phyloP scores from a whole-genome alignment of 2,888 invertebrate species.

The Scrobipalpa atriplicella region DNA sequence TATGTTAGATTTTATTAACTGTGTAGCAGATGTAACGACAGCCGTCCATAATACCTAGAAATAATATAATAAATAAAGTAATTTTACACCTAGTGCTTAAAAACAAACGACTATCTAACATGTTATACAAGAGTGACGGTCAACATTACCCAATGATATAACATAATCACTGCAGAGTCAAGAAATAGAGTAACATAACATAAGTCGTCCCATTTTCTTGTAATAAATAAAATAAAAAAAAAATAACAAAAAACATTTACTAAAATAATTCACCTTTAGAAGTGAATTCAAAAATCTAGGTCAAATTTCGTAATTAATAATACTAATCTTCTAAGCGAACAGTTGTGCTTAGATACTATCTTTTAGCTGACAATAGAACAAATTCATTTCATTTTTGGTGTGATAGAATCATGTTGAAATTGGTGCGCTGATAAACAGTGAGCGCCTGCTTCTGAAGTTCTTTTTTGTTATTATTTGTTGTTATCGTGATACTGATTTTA shows the following conservation, averaged over 20 bases:
- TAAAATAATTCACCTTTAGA: background rate
- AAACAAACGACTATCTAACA: conserved; percentile 1
- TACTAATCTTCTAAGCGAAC: background rate
- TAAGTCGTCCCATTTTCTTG: no score
- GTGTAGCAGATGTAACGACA: no score
- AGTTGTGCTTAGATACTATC: background rate
- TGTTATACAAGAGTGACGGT: conserved; percentile 16
- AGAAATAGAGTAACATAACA: background rate
- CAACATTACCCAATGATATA: conserved; percentile 4
- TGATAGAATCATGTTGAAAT: conserved; percentile 9
- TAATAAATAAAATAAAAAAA: no score
- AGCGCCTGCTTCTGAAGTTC: background rate
- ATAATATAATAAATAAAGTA: no score
- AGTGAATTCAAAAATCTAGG: background rate
- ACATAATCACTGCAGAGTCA: background rate
- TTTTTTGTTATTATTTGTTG: background rate
- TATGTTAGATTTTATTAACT: no score
- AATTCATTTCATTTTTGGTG: background rate
- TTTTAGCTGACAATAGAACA: conserved; percentile 10
- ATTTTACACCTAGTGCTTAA: background rate
- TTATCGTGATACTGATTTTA: background rate
- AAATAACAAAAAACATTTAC: background rate
- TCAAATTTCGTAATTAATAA: background rate
- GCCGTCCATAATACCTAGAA: no score
- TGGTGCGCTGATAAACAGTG: background rate